Evolutionary conservation across 2,797 vertebrate species (phyloP), one percentile per base, ranked within the genome.

Genomic region (Eulemur rubriventer): DNA sequence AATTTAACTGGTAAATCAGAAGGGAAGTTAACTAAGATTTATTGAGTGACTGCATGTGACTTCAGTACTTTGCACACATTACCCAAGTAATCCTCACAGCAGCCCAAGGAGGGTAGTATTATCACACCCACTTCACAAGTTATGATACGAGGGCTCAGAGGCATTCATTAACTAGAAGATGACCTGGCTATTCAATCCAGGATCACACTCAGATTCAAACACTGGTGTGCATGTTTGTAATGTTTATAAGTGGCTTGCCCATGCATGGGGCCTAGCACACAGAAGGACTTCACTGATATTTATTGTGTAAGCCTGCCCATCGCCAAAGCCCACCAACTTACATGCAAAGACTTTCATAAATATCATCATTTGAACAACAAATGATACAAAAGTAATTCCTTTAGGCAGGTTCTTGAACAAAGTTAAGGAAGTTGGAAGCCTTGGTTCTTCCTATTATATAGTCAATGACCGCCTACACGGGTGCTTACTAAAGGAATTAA

Each of bases 401-500:
- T 88, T 70, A 81, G 35, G 48, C 50, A 70, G 30, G n/a, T 93
- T 89, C 79, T 89, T 67, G 33, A 95, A 85, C 18, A 91, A 91
- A 11, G 52, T 78, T 73, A 86, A 96, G 65, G 81, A 89, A 89
- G 38, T 20, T 76, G 65, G 81, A 89, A 89, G 43, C 20, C 72
- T 69, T 87, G 59, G 28, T 76, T 80, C 75, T 91, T 95, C 52
- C 14, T 91, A 3, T 79, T 89, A 41, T 24, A 79, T 4, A 85
- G 57, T 38, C 75, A 82, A 55, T 28, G 69, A 84, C n/a, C 61
- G 61, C 63, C 55, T 24, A 87, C 17, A 33, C 72, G 88, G 50
- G 69, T 86, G 38, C 91, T 96, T 87, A 91, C 76, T 80, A 78
- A 63, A 18, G 67, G 38, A 94, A 96, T 91, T 96, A 88, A 93